These are phyloP conservation scores for Drosophila navojoa DNA, from an alignment of 1,140 invertebrate species.

Conservation along the genomic window DNA sequence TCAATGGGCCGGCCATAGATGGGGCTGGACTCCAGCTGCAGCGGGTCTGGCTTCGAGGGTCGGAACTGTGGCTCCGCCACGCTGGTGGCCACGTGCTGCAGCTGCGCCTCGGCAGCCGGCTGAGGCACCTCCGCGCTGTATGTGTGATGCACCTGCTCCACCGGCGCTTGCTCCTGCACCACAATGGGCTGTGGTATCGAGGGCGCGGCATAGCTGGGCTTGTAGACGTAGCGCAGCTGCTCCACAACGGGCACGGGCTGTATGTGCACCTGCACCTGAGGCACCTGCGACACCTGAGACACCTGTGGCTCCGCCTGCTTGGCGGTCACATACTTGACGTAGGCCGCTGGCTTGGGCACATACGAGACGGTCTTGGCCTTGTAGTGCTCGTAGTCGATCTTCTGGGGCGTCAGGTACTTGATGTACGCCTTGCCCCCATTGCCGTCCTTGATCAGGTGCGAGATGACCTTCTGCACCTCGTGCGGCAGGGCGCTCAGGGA, in stretches of 20 bases:
- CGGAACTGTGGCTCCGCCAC: constrained; percentile 44
- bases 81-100: not conserved
- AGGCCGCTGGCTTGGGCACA: constrained; percentile 42
- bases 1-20: constrained; percentile 51
- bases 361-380: constrained; percentile 44
- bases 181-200: constrained; percentile 66
- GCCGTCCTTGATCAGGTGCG: constrained; percentile 65
- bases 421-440: constrained; percentile 70
- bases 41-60: constrained; percentile 69
- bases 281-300: constrained; percentile 14
- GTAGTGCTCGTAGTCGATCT: constrained; percentile 64
- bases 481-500: constrained; percentile 61
- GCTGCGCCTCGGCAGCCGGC: not conserved
- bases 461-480: constrained; percentile 76
- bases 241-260: constrained; percentile 77
- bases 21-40: constrained; percentile 35
- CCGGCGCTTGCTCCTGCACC: constrained; percentile 52
- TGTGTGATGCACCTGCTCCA: constrained; percentile 63
- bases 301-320: constrained; percentile 40
- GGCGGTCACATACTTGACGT: constrained; percentile 46
- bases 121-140: constrained; percentile 52
- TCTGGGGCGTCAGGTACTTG: constrained; percentile 69
- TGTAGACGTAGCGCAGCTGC: constrained; percentile 76
- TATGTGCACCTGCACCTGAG: constrained; percentile 71
- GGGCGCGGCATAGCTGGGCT: constrained; percentile 36